Evolutionary conservation across 2,888 invertebrate species (phyloP).

Genomic region (Prenolepis imparis): DNA sequence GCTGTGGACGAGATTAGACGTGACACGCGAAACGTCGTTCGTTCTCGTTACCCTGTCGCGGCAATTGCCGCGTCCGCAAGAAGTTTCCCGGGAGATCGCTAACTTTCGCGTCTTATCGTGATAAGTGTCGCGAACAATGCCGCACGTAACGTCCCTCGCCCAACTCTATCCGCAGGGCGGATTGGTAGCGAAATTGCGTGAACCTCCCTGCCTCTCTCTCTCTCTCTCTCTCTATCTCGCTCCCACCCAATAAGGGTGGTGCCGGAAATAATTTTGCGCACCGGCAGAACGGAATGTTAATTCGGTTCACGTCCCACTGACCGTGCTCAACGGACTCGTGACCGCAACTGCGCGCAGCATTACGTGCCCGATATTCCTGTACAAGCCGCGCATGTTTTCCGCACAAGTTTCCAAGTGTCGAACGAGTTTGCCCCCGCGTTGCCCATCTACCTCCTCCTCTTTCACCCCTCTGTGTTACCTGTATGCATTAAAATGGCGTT

Average conservation of each 20-base stretch:
- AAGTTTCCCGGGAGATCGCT: constrained; percentile 52
- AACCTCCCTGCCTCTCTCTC: constrained; percentile 47
- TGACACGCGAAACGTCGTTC: constrained; percentile 49
- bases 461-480: constrained; percentile 5
- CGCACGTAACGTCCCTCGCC: constrained; percentile 58
- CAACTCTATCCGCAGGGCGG: neutral
- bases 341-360: constrained; percentile 51
- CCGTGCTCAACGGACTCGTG: constrained; percentile 68
- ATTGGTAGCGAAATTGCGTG: constrained; percentile 18
- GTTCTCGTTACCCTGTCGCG: constrained; percentile 46
- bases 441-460: neutral
- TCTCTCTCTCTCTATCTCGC: constrained; percentile 41
- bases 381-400: constrained; percentile 49
- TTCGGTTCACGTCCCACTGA: constrained; percentile 75
- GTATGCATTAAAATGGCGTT: constrained; percentile 36
- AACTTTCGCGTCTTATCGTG: constrained; percentile 66
- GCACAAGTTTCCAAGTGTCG: constrained; percentile 51
- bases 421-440: constrained; percentile 20
- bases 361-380: constrained; percentile 42
- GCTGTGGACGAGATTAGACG: constrained; percentile 34
- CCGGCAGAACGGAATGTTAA: constrained; percentile 80
- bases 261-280: constrained; percentile 80
- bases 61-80: constrained; percentile 49
- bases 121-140: constrained; percentile 67
- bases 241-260: constrained; percentile 67